These are phyloP conservation scores for Drosophila equinoxialis DNA, from an alignment of 1,140 invertebrate species.

Conservation along the genomic window DNA sequence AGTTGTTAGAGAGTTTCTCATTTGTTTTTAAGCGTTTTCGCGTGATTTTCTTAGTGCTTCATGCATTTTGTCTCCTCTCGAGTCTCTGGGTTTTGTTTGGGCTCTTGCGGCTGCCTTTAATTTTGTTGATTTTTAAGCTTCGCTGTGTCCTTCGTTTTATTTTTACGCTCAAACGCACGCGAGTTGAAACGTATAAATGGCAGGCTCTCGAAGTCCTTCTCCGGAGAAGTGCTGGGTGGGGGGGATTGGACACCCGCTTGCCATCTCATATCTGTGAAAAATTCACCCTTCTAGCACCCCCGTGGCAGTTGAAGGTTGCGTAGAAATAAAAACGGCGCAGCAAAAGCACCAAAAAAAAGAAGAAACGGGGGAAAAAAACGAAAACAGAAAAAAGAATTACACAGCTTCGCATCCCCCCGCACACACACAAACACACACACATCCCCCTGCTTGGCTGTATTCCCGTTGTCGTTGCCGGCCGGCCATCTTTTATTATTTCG, in stretches of 20 bases:
- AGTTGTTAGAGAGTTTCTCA: slow-evolving; percentile 53
- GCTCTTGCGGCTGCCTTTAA: slow-evolving; percentile 57
- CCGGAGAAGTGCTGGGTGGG: neutral
- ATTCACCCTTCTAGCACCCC: slow-evolving; percentile 75
- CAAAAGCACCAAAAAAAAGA: slow-evolving; percentile 37
- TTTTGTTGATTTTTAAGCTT: slow-evolving; percentile 76
- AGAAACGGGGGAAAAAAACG: slow-evolving; percentile 16
- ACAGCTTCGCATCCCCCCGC: slow-evolving; percentile 45
- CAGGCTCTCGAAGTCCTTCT: slow-evolving; percentile 38
- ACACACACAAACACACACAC: too few species aligned
- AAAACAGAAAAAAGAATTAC: slow-evolving; percentile 62
- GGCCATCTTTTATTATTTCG: slow-evolving; percentile 81
- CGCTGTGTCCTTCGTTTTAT: slow-evolving; percentile 70
- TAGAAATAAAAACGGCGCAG: slow-evolving; percentile 57
- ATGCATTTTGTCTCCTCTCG: neutral
- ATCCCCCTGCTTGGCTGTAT: neutral
- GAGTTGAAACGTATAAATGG: slow-evolving; percentile 80
- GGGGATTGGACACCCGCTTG: neutral
- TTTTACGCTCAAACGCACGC: slow-evolving; percentile 79
- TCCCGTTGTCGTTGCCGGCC: slow-evolving; percentile 51
- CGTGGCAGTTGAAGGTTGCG: slow-evolving; percentile 76
- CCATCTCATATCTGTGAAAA: slow-evolving; percentile 49
- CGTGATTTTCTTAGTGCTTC: slow-evolving; percentile 55
- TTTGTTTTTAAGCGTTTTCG: slow-evolving; percentile 66
- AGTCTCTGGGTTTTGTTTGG: slow-evolving; percentile 13